phyloP scores from a whole-genome alignment of 2,888 invertebrate genomes.

The Epirrita christyi region DNA sequence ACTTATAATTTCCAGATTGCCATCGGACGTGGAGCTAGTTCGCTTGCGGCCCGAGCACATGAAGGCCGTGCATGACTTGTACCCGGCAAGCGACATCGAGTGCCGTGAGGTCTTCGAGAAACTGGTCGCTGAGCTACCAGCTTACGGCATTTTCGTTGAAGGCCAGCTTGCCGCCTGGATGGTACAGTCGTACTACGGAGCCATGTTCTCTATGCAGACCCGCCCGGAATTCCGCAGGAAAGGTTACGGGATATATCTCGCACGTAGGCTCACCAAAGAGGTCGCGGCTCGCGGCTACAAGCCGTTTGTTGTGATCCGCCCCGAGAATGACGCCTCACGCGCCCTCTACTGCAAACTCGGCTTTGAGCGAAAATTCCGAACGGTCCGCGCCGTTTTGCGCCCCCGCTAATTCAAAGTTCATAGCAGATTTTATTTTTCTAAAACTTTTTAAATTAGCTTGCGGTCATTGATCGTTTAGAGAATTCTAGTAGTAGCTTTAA shows the following conservation, averaged over 20 bases:
- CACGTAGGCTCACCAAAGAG: conserved; percentile 87
- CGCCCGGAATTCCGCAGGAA: conserved; percentile 89
- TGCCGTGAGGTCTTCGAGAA: conserved; percentile 93
- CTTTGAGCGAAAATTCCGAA: conserved; percentile 91
- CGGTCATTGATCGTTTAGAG: conserved; percentile 82
- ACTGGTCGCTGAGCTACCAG: conserved; percentile 90
- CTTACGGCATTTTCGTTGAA: conserved; percentile 91
- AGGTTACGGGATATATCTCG: conserved; percentile 91
- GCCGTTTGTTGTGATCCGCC: conserved; percentile 93
- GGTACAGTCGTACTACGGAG: conserved; percentile 96
- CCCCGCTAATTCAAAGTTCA: conserved; percentile 75
- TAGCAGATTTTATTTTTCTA: conserved; percentile 85
- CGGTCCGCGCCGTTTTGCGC: conserved; percentile 91
- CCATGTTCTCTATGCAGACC: conserved; percentile 97
- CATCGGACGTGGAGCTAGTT: conserved; percentile 90
- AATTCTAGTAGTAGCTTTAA: conserved; percentile 82
- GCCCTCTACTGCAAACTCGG: conserved; percentile 93
- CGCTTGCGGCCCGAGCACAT: conserved; percentile 91
- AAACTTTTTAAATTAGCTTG: conserved; percentile 84
- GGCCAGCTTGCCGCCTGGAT: conserved; percentile 94
- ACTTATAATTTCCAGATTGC: conserved; percentile 66
- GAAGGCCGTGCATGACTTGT: conserved; percentile 92
- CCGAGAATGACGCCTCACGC: conserved; percentile 94
- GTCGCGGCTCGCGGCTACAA: conserved; percentile 90
- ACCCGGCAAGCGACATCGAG: conserved; percentile 95